phyloP scores from a whole-genome alignment of 2,113 vertebrate genomes.

The Microtus ochrogaster region DNA sequence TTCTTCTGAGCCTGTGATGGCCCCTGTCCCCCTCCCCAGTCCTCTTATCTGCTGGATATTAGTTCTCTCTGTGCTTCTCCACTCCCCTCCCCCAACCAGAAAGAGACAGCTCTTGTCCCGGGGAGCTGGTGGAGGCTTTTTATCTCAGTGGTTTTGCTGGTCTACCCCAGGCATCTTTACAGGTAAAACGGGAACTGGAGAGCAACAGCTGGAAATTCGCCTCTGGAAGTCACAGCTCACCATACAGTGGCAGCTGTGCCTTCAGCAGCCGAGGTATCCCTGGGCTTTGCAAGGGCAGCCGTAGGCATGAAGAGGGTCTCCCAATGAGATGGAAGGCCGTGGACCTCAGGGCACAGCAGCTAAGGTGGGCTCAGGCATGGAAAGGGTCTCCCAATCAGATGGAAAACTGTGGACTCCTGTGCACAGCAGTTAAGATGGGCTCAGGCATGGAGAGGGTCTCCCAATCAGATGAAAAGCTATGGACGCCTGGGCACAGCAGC shows the following conservation, averaged over 20 bases:
- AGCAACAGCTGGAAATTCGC: neutral
- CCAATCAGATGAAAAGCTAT: conserved; percentile 52
- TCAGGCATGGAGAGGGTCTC: neutral
- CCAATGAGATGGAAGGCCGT: conserved; percentile 54
- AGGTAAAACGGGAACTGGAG: neutral
- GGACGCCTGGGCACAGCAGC: conserved; percentile 49
- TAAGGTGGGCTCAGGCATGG: conserved; percentile 49
- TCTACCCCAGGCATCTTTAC: neutral
- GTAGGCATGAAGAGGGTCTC: neutral
- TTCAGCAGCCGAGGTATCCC: conserved; percentile 10
- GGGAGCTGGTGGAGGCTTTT: neutral
- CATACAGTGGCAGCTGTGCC: conserved; percentile 15
- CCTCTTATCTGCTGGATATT: no score
- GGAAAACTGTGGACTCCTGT: conserved; percentile 54
- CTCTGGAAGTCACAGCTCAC: neutral
- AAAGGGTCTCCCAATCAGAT: neutral
- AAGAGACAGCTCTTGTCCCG: neutral
- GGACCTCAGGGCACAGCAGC: conserved; percentile 56
- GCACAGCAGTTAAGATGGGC: conserved; percentile 52
- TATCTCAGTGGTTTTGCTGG: neutral
- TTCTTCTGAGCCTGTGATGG: neutral
- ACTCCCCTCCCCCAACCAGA: no score
- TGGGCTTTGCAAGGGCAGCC: neutral
- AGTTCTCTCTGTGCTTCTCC: neutral
- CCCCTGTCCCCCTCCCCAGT: no score